Conservation (phyloP, 35 echinoderm and acorn worm species). For the Hemicentrotus pulcherrimus region DNA sequence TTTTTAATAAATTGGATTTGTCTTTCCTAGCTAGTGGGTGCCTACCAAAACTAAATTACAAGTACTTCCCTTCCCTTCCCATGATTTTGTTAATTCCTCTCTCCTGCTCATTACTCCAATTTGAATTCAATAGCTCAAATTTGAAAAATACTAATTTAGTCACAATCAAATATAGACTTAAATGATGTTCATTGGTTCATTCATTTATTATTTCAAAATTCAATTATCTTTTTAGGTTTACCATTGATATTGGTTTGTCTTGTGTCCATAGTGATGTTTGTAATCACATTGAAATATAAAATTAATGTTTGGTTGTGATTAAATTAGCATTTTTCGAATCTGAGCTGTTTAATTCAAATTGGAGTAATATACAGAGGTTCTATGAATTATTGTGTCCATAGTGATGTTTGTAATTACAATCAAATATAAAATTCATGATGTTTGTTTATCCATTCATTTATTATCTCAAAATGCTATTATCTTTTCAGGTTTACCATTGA, state of each 20-base stretch:
- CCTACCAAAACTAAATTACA: neutral
- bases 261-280: slow-evolving; percentile 74
- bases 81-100: neutral
- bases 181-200: too few relatives aligned
- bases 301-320: neutral
- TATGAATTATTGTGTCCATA: too few relatives aligned
- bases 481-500: slow-evolving; percentile 56
- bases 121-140: neutral
- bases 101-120: neutral
- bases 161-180: too few relatives aligned
- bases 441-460: too few relatives aligned
- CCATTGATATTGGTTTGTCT: slow-evolving; percentile 69
- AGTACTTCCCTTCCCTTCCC: neutral
- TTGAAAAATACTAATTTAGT: neutral
- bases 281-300: too few relatives aligned
- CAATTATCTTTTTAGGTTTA: neutral
- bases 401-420: too few relatives aligned
- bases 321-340: neutral
- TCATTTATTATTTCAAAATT: too few relatives aligned
- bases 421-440: too few relatives aligned
- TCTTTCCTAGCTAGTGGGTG: neutral
- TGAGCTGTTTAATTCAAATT: neutral
- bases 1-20: too few relatives aligned
- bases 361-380: neutral
- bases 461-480: neutral